Evolutionary conservation across 2,888 invertebrate genomes (phyloP).

Genomic region (Dasypolia templi): DNA sequence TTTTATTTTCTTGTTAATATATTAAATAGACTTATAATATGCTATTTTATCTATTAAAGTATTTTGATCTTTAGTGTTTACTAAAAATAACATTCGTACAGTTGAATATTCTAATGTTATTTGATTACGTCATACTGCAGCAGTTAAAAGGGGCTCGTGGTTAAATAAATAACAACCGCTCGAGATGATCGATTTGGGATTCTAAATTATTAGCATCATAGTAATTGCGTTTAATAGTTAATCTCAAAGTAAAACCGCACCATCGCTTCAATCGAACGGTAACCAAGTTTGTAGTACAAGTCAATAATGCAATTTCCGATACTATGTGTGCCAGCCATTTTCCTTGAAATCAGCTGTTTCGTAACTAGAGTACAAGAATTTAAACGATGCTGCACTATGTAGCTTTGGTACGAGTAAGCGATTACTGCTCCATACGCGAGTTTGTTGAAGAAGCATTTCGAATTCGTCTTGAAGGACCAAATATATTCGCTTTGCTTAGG

Average conservation of each 20-base stretch:
- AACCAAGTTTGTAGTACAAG: constrained; percentile 14
- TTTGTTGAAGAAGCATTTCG: background rate
- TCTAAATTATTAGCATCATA: background rate
- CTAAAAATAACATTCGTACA: background rate
- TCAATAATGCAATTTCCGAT: constrained; percentile 39
- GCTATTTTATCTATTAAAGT: background rate
- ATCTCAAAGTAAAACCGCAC: constrained; percentile 3
- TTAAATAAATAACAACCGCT: background rate
- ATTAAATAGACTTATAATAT: too few species aligned
- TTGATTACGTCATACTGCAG: background rate
- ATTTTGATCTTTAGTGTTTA: background rate
- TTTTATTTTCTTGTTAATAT: background rate
- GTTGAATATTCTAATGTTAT: background rate
- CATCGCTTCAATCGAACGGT: background rate
- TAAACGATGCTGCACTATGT: constrained; percentile 11
- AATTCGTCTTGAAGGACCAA: constrained; percentile 2
- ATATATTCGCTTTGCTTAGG: background rate
- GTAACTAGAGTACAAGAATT: constrained; percentile 10
- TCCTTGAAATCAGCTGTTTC: constrained; percentile 10
- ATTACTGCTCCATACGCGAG: constrained; percentile 8
- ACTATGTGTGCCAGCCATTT: constrained; percentile 12
- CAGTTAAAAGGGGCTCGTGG: background rate
- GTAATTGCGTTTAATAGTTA: background rate
- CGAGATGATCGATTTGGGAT: background rate
- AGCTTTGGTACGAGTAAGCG: background rate